phyloP scores from a whole-genome alignment of 2,888 invertebrate genomes.

The Glaucopsyche alexis region DNA sequence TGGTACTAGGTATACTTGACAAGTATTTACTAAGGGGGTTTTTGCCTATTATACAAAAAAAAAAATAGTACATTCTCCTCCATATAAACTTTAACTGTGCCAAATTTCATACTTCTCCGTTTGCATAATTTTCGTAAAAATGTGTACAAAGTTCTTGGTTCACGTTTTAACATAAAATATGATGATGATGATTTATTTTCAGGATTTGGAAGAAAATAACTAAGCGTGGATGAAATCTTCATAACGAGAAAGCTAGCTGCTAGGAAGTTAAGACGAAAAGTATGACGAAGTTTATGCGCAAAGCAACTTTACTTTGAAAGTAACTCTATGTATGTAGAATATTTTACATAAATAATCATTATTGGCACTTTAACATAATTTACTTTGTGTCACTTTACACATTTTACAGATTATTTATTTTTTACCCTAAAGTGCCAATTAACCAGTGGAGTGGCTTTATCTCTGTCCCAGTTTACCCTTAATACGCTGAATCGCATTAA shows the following conservation, averaged over 20 bases:
- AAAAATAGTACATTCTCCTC: no score
- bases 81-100: no score
- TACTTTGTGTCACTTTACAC: no score
- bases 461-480: neutral
- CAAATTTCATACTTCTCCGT: no score
- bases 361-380: no score
- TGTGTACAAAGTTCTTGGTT: no score
- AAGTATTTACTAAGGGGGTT: no score
- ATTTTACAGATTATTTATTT: neutral
- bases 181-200: constrained; percentile 40
- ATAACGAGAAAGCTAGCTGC: constrained; percentile 3
- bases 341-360: neutral
- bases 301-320: neutral
- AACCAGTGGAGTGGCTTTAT: neutral
- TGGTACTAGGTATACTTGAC: no score
- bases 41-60: no score
- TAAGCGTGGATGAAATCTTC: constrained; percentile 33
- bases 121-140: no score
- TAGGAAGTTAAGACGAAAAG: neutral
- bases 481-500: neutral
- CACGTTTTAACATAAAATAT: neutral
- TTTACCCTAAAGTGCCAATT: neutral
- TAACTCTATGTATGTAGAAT: neutral
- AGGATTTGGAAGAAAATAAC: constrained; percentile 63
- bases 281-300: constrained; percentile 8